These are phyloP conservation scores for Pipistrellus pipistrellus DNA, from an alignment of 2,797 vertebrate species.

Conservation along the genomic window DNA sequence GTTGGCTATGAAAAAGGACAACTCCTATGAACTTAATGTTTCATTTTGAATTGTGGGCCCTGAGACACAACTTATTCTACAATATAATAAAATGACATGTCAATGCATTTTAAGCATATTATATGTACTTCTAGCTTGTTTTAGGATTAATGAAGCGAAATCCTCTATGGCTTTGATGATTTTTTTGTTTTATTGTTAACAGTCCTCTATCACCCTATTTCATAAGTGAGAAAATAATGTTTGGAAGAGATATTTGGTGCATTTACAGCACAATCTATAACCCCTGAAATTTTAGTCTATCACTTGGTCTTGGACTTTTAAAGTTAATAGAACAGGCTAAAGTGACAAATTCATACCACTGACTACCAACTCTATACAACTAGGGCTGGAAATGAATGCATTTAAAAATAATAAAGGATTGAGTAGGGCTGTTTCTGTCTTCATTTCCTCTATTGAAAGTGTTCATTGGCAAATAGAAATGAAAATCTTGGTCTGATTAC, in stretches of 20 bases:
- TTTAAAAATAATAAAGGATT: not conserved
- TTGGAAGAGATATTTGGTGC: not conserved
- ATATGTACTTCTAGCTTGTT: not conserved
- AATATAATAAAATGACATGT: not conserved
- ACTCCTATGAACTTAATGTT: not conserved
- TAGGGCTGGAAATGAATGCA: not conserved
- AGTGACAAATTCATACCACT: not conserved
- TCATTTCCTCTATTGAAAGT: not conserved
- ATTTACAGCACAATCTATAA: not conserved
- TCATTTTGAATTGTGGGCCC: not conserved
- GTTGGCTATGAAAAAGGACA: not conserved
- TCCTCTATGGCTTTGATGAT: not conserved
- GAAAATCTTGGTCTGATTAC: slow-evolving; percentile 5
- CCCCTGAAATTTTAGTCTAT: not conserved
- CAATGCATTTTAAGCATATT: not conserved
- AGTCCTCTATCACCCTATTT: not conserved
- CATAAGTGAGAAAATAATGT: slow-evolving; percentile 18
- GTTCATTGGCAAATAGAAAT: not conserved
- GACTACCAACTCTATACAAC: not conserved
- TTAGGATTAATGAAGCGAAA: not conserved
- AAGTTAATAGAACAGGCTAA: not conserved
- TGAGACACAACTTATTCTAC: not conserved
- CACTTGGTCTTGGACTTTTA: not conserved
- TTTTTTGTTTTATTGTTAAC: slow-evolving; percentile 7
- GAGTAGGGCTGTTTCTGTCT: not conserved